Percentiles rank a stretch among this genome's conserved stretches.
phyloP scores from a whole-genome alignment of 1,140 invertebrate species.

The Mactra quadrangularis region DNA sequence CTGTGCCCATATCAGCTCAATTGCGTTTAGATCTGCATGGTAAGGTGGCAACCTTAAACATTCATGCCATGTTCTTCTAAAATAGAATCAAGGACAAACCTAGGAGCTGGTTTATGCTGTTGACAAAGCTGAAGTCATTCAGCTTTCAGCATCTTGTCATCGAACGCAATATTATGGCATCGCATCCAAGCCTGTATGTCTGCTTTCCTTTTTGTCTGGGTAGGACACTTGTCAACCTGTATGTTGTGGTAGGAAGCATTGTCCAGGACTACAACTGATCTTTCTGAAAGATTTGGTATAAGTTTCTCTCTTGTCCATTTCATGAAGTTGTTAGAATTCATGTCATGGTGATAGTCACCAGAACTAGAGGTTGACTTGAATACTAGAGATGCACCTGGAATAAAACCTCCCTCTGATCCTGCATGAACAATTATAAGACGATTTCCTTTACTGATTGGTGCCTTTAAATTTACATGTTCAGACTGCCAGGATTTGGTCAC shows the following conservation, averaged over 20 bases:
- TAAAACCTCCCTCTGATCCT: background rate
- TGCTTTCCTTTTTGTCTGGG: background rate
- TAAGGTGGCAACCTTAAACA: no score
- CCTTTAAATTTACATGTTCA: background rate
- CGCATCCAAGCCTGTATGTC: conserved; percentile 1
- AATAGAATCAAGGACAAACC: background rate
- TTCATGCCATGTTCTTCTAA: background rate
- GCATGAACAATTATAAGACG: conserved; percentile 6
- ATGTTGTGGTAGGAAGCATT: background rate
- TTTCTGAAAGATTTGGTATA: background rate
- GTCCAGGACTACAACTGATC: background rate
- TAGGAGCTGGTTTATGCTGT: background rate
- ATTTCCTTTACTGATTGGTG: background rate
- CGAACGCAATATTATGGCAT: background rate
- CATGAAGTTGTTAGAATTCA: conserved; percentile 5
- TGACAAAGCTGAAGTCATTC: background rate
- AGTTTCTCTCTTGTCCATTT: conserved; percentile 16
- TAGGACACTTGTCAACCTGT: background rate
- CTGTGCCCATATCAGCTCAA: no score
- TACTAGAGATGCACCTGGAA: background rate
- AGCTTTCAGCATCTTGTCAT: background rate
- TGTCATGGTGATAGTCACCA: conserved; percentile 20
- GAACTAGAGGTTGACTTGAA: background rate
- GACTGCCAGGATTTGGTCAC: conserved; percentile 9
- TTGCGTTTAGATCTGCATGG: no score